Conservation (phyloP, 1,140 invertebrate genomes). For the Drosophila mojavensis region DNA sequence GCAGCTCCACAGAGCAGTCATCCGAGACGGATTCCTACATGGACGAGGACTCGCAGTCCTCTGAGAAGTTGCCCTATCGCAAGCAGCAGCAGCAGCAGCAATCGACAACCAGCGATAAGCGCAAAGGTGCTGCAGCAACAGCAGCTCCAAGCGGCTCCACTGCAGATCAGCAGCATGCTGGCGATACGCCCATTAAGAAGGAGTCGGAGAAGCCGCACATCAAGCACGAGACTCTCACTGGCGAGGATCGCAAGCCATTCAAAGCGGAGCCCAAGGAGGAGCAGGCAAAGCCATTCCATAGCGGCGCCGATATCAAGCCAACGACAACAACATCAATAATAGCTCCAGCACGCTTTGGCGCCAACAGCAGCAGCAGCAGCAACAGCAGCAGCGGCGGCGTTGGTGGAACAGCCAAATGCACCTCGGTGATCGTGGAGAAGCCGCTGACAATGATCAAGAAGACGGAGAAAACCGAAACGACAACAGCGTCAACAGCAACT, state of each 20-base stretch:
- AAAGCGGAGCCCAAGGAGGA: constrained; percentile 63
- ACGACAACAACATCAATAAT: constrained; percentile 30
- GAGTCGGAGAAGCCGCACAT: constrained; percentile 32
- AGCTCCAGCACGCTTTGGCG: constrained; percentile 55
- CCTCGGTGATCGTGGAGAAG: constrained; percentile 78
- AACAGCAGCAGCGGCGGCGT: background rate
- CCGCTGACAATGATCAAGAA: constrained; percentile 48
- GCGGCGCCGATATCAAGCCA: constrained; percentile 44
- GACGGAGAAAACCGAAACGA: constrained; percentile 14
- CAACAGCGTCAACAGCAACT: background rate
- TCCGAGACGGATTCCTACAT: constrained; percentile 78
- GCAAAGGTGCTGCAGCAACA: background rate
- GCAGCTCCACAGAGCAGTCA: constrained; percentile 74
- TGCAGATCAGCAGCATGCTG: background rate
- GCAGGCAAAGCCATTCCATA: constrained; percentile 47
- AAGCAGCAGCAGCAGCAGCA: constrained; percentile 26
- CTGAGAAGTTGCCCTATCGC: constrained; percentile 63
- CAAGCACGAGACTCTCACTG: constrained; percentile 35
- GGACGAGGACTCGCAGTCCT: constrained; percentile 83
- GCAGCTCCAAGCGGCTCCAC: background rate
- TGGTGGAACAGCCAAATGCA: constrained; percentile 51
- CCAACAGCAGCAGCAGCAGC: constrained; percentile 12
- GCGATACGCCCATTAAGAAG: constrained; percentile 36
- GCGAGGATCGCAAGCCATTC: constrained; percentile 30
- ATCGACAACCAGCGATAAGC: background rate